These are phyloP conservation scores for Cetonia aurata DNA, from an alignment of 2,888 invertebrate species.

Conservation along the genomic window DNA sequence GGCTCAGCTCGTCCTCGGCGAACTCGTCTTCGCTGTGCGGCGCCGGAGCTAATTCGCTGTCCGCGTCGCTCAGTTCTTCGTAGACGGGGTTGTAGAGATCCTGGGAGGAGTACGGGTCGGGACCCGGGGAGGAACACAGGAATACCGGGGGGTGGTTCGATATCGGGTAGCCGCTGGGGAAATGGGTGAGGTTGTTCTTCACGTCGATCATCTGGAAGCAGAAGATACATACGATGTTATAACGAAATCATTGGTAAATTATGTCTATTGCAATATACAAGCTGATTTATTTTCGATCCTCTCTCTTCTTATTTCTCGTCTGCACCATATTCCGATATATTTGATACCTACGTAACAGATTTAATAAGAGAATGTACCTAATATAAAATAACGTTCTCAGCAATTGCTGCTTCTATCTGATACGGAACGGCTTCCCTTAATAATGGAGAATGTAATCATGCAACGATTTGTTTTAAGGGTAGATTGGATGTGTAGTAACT, in stretches of 20 bases:
- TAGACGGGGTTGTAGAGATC: conserved; percentile 83
- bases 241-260: neutral
- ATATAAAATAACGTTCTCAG: no score
- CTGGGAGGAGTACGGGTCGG: conserved; percentile 74
- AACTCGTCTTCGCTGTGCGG: conserved; percentile 87
- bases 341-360: no score
- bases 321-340: no score
- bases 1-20: conserved; percentile 84
- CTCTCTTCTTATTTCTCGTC: no score
- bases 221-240: neutral
- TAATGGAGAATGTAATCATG: no score
- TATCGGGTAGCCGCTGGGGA: conserved; percentile 74
- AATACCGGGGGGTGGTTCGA: conserved; percentile 76
- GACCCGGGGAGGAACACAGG: conserved; percentile 77
- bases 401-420: no score
- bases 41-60: conserved; percentile 71
- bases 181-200: conserved; percentile 72
- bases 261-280: neutral
- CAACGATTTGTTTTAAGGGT: no score
- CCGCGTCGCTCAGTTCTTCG: conserved; percentile 81
- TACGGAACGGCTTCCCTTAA: no score
- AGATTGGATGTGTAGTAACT: no score
- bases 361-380: no score
- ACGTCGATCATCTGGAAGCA: conserved; percentile 79
- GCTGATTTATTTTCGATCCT: no score